Evolutionary conservation across 37 sponge, comb jelly and placozoan species (phyloP).

Genomic region (Amphimedon queenslandica): DNA sequence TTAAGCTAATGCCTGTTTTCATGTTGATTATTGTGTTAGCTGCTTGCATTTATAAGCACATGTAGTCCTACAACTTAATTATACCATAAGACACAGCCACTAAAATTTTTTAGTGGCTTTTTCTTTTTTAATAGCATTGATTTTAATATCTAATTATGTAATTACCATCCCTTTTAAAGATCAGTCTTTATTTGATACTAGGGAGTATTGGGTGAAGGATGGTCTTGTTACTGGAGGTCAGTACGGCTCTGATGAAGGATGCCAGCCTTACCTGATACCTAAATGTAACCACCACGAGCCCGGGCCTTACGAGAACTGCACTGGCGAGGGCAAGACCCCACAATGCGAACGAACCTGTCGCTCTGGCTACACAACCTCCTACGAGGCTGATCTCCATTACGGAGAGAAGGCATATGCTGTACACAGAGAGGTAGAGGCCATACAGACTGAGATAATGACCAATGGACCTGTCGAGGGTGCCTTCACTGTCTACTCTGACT

Average conservation of each 20-base stretch:
- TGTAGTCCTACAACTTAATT: too few relatives aligned
- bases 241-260: slow-evolving; percentile 61
- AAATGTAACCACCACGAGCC: slow-evolving; percentile 86
- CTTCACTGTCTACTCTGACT: slow-evolving; percentile 91
- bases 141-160: too few relatives aligned
- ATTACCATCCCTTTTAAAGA: too few relatives aligned
- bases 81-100: too few relatives aligned
- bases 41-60: too few relatives aligned
- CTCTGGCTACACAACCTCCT: slow-evolving; percentile 45
- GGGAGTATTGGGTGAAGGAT: slow-evolving; percentile 61
- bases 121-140: not conserved
- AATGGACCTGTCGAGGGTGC: slow-evolving; percentile 98
- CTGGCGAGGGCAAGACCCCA: slow-evolving; percentile 43
- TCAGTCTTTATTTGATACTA: slow-evolving; percentile 13
- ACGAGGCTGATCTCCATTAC: slow-evolving; percentile 65
- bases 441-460: slow-evolving; percentile 95
- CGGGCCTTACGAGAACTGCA: slow-evolving; percentile 47
- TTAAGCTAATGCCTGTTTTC: too few relatives aligned
- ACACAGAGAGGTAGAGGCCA: slow-evolving; percentile 26
- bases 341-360: slow-evolving; percentile 65
- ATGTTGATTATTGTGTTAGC: too few relatives aligned
- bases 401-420: slow-evolving; percentile 70
- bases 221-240: slow-evolving; percentile 96
- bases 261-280: slow-evolving; percentile 87
- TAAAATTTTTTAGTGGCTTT: too few relatives aligned